Base-by-base conservation (phyloP, 1,140 invertebrate species). In the Chrysomallon squamiferum region DNA sequence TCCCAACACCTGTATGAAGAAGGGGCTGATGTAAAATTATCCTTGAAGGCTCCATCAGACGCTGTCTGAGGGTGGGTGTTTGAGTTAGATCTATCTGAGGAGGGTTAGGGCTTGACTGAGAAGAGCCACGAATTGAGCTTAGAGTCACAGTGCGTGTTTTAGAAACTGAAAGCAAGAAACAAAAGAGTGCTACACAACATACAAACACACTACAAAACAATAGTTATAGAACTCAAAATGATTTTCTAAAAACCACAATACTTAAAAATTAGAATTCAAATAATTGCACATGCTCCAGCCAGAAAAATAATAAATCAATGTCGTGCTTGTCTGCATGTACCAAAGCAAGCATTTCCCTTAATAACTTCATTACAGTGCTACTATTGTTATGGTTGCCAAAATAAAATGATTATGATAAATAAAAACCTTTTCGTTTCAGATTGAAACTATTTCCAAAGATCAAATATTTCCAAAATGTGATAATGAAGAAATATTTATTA, bases 131-230 rank as follows among this genome's bases (percentile, higher is more conserved):
- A 58, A 59, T 58, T 66, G 71, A 62, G 68, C 67, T 64, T 58
- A 73, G 63, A 69, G 62, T 68, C 71, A 73, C 72, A 78, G 75
- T 76, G 72, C 68, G 54, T 62, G 66, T 61, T 68, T 76, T 76
- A 80, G 54, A 63, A 58, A 78, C 78, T 80, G 78, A 80, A 80
- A 79, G 74, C 75, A 78, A 76, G 71, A 79, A 76, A 73, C 64
- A 72, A 66, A 61, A 67, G 38, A 61, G 33, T 59, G 54, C 54
- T 45, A 49, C 38, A 45, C 58, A 62, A 52, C 41, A 43, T 32
- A 61, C 58, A 61, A 72, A 74, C 62, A 54, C 52, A 38, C 35
- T 38, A 38, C 35, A 38, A 73, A 75, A 52, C 30, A 64, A 45
- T 59, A 66, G 68, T 57, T 52, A 45, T n/a, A 56, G 61, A 38